phyloP scores from a whole-genome alignment of 2,113 vertebrate genomes.

The Drymodes brunneopygia region DNA sequence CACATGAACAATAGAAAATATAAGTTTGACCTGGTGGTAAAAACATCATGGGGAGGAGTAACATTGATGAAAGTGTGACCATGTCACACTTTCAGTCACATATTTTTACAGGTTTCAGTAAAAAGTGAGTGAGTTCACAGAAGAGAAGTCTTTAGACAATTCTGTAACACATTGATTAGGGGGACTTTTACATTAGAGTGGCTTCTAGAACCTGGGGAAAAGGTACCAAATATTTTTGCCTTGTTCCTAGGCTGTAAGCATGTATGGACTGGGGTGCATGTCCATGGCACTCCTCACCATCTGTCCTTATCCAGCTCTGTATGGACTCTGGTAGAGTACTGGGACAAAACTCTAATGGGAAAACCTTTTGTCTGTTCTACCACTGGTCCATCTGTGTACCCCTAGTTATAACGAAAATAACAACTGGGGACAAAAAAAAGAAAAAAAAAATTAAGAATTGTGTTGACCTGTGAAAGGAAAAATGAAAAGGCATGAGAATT shows the following conservation, averaged over 20 bases:
- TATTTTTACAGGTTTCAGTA: not conserved
- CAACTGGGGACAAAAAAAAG: no score
- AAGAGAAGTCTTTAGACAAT: not conserved
- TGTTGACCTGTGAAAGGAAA: not conserved
- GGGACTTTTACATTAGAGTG: not conserved
- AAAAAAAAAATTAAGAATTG: not conserved
- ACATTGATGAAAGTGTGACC: not conserved
- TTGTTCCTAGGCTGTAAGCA: not conserved
- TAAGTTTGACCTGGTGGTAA: not conserved
- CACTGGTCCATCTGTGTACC: not conserved
- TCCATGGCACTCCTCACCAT: not conserved
- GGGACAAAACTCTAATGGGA: not conserved
- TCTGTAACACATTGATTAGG: not conserved
- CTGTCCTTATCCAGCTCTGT: not conserved
- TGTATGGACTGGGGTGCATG: not conserved
- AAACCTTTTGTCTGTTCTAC: not conserved
- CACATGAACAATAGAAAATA: not conserved
- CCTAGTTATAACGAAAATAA: not conserved
- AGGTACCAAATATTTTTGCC: not conserved
- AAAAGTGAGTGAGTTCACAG: not conserved
- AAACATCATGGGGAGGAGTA: not conserved
- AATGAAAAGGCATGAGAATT: not conserved
- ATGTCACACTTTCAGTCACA: not conserved
- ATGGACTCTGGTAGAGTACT: not conserved
- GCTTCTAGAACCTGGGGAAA: not conserved